Conservation (phyloP, 2,888 invertebrate genomes). For the Cybosia mesomella region DNA sequence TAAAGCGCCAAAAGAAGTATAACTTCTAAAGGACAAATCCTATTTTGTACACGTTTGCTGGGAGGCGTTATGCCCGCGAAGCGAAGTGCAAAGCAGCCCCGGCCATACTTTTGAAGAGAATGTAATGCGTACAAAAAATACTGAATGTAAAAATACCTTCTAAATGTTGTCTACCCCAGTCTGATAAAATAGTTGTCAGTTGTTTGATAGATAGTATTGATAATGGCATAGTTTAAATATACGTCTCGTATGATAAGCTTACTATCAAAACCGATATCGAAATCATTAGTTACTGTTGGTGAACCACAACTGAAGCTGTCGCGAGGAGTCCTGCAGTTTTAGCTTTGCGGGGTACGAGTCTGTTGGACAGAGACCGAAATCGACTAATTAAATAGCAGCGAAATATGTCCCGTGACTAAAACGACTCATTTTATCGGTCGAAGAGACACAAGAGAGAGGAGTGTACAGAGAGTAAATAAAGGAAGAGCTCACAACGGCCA, state of each 20-base stretch:
- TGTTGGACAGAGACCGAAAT: too few relatives aligned
- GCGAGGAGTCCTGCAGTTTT: background rate
- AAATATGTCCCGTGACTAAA: background rate
- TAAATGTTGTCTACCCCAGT: conserved; percentile 54
- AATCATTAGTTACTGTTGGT: background rate
- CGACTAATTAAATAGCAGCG: too few relatives aligned
- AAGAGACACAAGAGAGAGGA: background rate
- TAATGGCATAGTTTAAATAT: conserved; percentile 35
- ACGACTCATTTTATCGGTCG: background rate
- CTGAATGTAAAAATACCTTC: too few relatives aligned
- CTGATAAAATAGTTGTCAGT: conserved; percentile 56
- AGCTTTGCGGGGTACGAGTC: background rate
- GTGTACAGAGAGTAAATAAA: background rate
- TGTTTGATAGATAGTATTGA: conserved; percentile 43
- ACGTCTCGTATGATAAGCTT: background rate
- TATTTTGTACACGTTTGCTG: too few relatives aligned
- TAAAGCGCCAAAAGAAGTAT: too few relatives aligned
- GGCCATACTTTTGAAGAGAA: too few relatives aligned
- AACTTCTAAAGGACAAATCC: background rate
- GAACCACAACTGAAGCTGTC: background rate
- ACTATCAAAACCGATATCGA: background rate
- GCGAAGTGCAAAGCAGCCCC: too few relatives aligned
- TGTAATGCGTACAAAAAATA: too few relatives aligned
- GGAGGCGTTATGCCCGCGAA: too few relatives aligned
- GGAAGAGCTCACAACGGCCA: background rate